Evolutionary conservation across 2,888 invertebrate genomes (phyloP), one percentile per base, ranked within the genome.

Genomic region (Rhimphoctona megacephalus): DNA sequence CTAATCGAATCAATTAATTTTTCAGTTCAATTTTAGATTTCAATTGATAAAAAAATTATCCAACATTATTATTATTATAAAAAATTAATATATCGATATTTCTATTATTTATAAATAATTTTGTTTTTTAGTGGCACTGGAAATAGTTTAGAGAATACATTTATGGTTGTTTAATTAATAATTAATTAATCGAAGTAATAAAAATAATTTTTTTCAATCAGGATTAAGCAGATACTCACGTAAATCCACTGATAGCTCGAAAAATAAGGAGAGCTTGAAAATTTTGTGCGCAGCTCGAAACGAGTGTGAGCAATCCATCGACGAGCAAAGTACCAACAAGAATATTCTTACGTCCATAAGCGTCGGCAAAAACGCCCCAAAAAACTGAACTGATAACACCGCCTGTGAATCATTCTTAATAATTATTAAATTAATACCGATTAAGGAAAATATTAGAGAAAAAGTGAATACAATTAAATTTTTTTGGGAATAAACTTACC

Each of bases 341-440:
- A 30, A 96, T 95, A 77, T 95, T 95, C 72, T 96, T 95, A 3
- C 98, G 95, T 0, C 98, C 98, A 84, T 96, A 93, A 72, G 96
- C 96, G 94, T 98, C 98, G 0, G 97, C 97, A 87, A 97, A 93
- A 88, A 96, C 96, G 64, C 98, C 98, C 97, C 98, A 97, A 79
- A 97, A 94, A 94, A 97, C 97, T 0, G 97, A 97, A 77, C 97
- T 97, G 36, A 96, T 90, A 43, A 96, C 96, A 52, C 97, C 96
- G 88, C 97, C 96, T 96, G 83, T 19, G 7, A 25, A 54, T 84
- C 46, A 33, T 64, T 11, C 19, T 52, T 49, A 25, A 70, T 17
- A 25, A 61, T 74, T 74, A 69, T 70, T 72, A 49, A 76, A 80
- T 49, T 72, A 57, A 61, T 36, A 49, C 33, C 22, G 36, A 72